Evolutionary conservation across 37 sponge, comb jelly and placozoan species (phyloP).

Genomic region (Mnemiopsis leidyi): DNA sequence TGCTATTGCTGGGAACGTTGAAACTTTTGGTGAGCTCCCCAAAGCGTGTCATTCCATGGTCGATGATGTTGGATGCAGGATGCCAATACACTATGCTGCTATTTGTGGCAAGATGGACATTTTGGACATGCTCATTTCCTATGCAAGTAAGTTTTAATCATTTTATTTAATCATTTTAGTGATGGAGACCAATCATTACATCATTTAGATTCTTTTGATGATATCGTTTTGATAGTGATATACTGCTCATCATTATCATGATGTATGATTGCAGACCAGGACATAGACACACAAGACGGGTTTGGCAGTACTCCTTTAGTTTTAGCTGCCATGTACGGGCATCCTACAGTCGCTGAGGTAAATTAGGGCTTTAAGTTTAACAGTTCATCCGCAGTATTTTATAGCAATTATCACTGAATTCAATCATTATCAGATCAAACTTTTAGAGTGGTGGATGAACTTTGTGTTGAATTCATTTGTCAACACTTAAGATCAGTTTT

Average conservation of each 20-base stretch:
- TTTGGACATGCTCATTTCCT: not conserved
- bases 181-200: too few species aligned
- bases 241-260: too few species aligned
- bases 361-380: too few species aligned
- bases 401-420: too few species aligned
- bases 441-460: too few species aligned
- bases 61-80: not conserved
- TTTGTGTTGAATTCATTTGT: too few species aligned
- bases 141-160: not conserved
- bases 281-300: not conserved
- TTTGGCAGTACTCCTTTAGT: not conserved
- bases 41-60: not conserved
- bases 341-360: slow-evolving; percentile 1
- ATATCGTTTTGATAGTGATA: too few species aligned
- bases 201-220: too few species aligned
- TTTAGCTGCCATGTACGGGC: slow-evolving; percentile 2
- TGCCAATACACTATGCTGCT: slow-evolving; percentile 16
- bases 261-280: not conserved
- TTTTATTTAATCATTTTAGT: too few species aligned
- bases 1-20: not conserved
- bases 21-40: not conserved
- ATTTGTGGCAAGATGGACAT: not conserved
- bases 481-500: too few species aligned
- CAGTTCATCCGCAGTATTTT: too few species aligned
- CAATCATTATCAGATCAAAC: too few species aligned